Percentiles rank a stretch among this genome's conserved stretches.
phyloP scores from a whole-genome alignment of 2,888 invertebrate species.

The Torymus tubicola region DNA sequence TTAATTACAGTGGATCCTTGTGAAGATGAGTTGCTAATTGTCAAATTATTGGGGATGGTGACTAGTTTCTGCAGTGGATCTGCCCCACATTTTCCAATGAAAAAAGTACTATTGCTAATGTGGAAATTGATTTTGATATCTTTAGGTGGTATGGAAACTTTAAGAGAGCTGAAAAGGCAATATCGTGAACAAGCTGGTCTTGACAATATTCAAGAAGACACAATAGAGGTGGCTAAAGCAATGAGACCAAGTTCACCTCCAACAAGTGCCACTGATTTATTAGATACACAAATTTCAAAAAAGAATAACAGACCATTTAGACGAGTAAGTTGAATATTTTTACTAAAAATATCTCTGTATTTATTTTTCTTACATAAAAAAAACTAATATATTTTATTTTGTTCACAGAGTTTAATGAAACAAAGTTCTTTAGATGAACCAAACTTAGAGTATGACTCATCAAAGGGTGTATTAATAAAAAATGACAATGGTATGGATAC shows the following conservation, averaged over 20 bases:
- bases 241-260: conserved; percentile 98
- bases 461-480: conserved; percentile 75
- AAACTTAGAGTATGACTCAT: conserved; percentile 71
- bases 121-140: conserved; percentile 97
- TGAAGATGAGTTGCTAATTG: conserved; percentile 90
- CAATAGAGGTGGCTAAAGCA: conserved; percentile 92
- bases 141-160: conserved; percentile 92
- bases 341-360: too few species aligned
- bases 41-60: conserved; percentile 96
- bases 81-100: conserved; percentile 98
- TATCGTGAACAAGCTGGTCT: conserved; percentile 85
- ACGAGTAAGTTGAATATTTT: conserved; percentile 76
- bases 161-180: conserved; percentile 86
- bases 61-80: conserved; percentile 96
- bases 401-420: conserved; percentile 85
- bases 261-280: conserved; percentile 91
- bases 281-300: conserved; percentile 90
- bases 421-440: conserved; percentile 94
- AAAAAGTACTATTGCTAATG: conserved; percentile 94
- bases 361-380: too few species aligned
- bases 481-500: conserved; percentile 78
- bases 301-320: conserved; percentile 83
- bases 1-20: conserved; percentile 77
- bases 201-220: conserved; percentile 91
- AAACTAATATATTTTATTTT: conserved; percentile 11